phyloP scores from a whole-genome alignment of 2,113 vertebrate genomes.

The Cynocephalus volans region DNA sequence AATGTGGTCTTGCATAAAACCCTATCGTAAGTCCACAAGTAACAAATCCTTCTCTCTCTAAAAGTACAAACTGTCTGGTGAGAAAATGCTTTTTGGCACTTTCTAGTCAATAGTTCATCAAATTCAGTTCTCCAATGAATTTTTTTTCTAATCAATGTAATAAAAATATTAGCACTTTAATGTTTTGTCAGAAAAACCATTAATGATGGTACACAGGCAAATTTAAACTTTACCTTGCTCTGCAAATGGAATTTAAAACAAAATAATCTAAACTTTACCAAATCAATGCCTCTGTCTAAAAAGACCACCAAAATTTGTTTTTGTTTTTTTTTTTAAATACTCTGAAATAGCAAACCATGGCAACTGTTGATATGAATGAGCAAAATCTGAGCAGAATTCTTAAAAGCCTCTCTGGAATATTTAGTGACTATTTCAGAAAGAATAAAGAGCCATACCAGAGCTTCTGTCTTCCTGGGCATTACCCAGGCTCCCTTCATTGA shows the following conservation, averaged over 20 bases:
- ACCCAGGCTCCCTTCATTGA: neutral
- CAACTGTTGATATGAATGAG: conserved; percentile 57
- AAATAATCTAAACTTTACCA: conserved; percentile 58
- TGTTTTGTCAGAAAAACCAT: conserved; percentile 61
- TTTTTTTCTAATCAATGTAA: neutral
- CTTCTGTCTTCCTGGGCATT: neutral
- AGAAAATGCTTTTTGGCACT: neutral
- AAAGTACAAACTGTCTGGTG: conserved; percentile 69
- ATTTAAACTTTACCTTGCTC: conserved; percentile 71
- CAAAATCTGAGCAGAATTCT: conserved; percentile 43
- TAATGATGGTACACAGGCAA: conserved; percentile 39
- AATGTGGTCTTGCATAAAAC: neutral
- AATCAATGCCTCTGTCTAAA: conserved; percentile 75
- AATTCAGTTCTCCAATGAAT: neutral
- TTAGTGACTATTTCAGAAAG: neutral
- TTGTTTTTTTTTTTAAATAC: neutral
- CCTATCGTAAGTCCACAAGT: neutral
- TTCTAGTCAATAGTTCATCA: neutral
- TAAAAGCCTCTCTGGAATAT: neutral
- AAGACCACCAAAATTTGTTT: conserved; percentile 14
- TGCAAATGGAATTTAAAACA: conserved; percentile 5
- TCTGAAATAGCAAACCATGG: conserved; percentile 52
- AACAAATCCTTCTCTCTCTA: neutral
- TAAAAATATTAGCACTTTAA: conserved; percentile 2
- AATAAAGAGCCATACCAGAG: neutral